Evolutionary conservation across 2,888 invertebrate genomes (phyloP), one percentile per base, ranked within the genome.

Genomic region (Aleiodes alternator): DNA sequence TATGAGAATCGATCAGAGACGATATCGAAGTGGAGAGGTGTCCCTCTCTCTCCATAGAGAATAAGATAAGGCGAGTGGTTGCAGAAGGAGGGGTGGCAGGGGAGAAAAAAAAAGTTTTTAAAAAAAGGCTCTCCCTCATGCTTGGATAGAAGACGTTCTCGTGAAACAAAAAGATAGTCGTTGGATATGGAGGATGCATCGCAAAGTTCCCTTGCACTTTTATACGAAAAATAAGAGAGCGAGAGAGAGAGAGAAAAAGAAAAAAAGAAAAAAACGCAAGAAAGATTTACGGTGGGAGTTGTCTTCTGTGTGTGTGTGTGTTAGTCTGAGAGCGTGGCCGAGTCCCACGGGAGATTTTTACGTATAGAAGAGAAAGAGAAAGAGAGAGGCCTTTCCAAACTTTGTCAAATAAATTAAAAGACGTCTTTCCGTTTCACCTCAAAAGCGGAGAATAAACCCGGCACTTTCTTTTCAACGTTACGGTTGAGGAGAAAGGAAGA

Each of bases 341-440:
- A 55, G 66, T 74, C 74, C 14, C 72, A 59, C 76, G 68, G 69
- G 75, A 72, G 71, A 69, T 78, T 78, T 77, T 69, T 69, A 31
- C 70, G 71, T 73, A 23, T 56, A 72, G 72, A 77, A 74, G 31
- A 23, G 48, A 43, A 11, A 11, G 38, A 69, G 72, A 23, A 2
- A 23, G 48, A 43, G 29, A 11, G 50, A 69, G 72, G 72, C 61
- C 69, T 43, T 82, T 82, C 43, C 83, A 84, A 85, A 85, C 84
- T 84, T 85, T 84, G 84, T 84, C 84, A 84, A 84, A 85, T 85
- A 84, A 85, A 85, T 85, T 85, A 85, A 85, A 85, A 84, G 82
- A 80, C 81, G 80, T 81, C 80, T 80, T 77, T 79, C 75, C 64
- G 31, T 66, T 72, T 55, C 38, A 72, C 66, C 64, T 66, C 53